These are phyloP conservation scores for Mythimna vitellina DNA, from an alignment of 2,888 invertebrate genomes.

Conservation along the genomic window DNA sequence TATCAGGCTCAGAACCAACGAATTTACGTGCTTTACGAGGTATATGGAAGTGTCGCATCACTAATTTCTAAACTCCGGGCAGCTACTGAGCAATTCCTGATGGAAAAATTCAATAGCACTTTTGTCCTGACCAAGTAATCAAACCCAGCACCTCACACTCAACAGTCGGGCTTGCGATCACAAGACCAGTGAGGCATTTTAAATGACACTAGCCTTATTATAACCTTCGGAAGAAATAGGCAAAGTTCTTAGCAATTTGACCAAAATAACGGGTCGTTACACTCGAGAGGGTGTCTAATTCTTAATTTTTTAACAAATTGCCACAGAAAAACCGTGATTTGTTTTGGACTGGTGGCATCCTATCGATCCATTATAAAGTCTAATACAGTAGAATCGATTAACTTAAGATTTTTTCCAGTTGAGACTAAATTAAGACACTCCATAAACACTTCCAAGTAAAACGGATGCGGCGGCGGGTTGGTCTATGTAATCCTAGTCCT, in stretches of 20 bases:
- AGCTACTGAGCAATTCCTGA: no score
- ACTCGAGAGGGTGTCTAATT: neutral
- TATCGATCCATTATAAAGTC: neutral
- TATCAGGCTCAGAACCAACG: no score
- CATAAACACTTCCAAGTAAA: neutral
- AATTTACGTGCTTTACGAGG: no score
- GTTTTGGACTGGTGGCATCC: neutral
- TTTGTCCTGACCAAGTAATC: no score
- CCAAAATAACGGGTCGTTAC: neutral
- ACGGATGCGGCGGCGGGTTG: constrained; percentile 20
- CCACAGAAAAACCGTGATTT: neutral
- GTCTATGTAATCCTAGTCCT: neutral
- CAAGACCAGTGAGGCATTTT: no score
- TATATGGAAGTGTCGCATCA: no score
- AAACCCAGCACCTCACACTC: no score
- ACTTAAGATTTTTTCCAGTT: neutral
- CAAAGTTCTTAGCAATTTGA: neutral
- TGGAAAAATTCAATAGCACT: no score
- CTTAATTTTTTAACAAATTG: neutral
- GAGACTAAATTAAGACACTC: neutral
- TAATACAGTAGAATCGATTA: neutral
- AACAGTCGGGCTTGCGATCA: no score
- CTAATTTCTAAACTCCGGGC: no score
- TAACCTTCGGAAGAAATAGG: neutral
- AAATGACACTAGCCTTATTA: no score